These are phyloP conservation scores for Pentalonia nigronervosa DNA, from an alignment of 1,140 invertebrate genomes.

Conservation along the genomic window DNA sequence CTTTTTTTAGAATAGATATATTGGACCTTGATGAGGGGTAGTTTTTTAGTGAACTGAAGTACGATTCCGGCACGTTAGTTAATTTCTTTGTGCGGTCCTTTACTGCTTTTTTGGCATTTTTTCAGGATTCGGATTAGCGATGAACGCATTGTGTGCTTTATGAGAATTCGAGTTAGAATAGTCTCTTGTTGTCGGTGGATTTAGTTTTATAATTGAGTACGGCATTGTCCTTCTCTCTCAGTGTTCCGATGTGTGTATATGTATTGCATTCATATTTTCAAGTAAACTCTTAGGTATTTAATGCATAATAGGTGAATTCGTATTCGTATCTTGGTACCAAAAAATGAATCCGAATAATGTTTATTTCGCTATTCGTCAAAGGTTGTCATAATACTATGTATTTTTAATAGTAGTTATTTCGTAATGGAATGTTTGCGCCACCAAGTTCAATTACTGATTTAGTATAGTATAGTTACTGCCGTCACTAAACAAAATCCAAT, in stretches of 20 bases:
- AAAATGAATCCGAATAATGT: background rate
- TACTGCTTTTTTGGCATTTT: background rate
- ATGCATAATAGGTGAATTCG: background rate
- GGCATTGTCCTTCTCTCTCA: background rate
- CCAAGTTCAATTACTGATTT: background rate
- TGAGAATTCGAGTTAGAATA: conserved; percentile 1
- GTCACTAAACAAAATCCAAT: background rate
- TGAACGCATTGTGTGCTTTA: background rate
- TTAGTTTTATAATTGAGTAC: background rate
- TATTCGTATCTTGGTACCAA: background rate
- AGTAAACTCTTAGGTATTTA: background rate
- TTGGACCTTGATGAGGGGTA: background rate
- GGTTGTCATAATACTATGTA: background rate
- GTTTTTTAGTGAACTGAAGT: background rate
- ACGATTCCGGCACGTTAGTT: background rate
- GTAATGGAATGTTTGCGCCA: background rate
- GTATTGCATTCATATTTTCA: background rate
- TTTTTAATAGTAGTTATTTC: background rate
- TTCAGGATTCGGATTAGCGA: background rate
- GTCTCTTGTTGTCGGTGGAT: background rate
- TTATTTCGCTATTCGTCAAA: background rate
- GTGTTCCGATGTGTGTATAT: background rate
- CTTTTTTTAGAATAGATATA: background rate
- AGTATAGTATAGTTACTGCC: background rate
- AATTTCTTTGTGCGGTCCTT: background rate